Evolutionary conservation across 2,797 vertebrate genomes (phyloP), one percentile per base, ranked within the genome.

Genomic region (Fundulus diaphanus): DNA sequence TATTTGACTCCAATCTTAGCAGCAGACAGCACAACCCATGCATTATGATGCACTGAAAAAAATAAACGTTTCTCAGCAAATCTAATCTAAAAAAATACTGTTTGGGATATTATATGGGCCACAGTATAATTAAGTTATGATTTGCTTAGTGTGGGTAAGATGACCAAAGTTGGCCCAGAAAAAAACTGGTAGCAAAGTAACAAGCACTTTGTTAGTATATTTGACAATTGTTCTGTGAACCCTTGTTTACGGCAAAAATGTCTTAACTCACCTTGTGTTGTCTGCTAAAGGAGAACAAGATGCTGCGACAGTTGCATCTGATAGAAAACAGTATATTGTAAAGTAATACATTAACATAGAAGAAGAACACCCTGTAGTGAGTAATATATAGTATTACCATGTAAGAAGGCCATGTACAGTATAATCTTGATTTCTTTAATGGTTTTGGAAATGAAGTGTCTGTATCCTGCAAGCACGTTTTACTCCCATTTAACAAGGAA

Each of bases 401-500:
- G 51, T 56, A 20, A 68, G 2, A 57, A 31, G 3, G n/a, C 16
- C 1, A 2, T 63, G 0, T 40, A 40, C 37, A 79, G 46, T 20
- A 48, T 31, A 59, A 69, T 37, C 42, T 33, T 2, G 57, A 57
- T 56, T 85, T 22, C 7, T 81, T 70, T 49, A 76, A 69, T 82
- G 75, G 61, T 65, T 48, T 56, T 70, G 49, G 80, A 73, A 29
- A 66, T 42, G 24, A 70, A 70, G 73, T 76, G 16, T 77, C 59
- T 72, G 40, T 35, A 27, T 83, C 76, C 78, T 81, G 16, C 31
- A 22, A 63, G 15, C 51, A 37, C 73, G 83, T 79, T 83, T 48
- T 77, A 82, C 78, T 78, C 80, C 76, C 80, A 77, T 52, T 78
- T 77, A 78, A 68, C 74, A 67, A 78, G 90, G 89, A 92, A 92